Conservation (phyloP, 2,888 invertebrate genomes). For the Eledona agricola region DNA sequence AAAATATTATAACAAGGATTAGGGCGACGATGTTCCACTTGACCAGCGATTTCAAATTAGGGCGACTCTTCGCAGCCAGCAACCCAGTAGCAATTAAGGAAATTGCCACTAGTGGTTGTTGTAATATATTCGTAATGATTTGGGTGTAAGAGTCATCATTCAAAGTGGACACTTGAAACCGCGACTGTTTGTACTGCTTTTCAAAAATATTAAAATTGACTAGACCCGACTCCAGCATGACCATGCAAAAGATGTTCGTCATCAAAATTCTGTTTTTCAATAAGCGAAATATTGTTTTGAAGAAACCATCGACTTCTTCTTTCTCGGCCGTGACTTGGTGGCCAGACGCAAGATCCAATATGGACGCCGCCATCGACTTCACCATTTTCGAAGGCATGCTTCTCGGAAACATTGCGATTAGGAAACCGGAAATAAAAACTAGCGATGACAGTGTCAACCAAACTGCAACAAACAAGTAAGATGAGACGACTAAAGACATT, state of each 20-base stretch:
- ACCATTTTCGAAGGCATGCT: conserved; percentile 66
- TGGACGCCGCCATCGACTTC: conserved; percentile 67
- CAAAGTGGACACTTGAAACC: conserved; percentile 66
- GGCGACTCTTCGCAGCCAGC: conserved; percentile 65
- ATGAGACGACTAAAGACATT: neutral
- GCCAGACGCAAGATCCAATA: conserved; percentile 62
- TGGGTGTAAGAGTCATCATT: conserved; percentile 66
- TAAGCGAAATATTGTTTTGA: conserved; percentile 64
- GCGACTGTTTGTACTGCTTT: conserved; percentile 67
- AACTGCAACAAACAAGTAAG: conserved; percentile 54
- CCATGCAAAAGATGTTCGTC: conserved; percentile 64
- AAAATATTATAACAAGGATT: conserved; percentile 62
- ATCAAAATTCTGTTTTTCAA: conserved; percentile 67
- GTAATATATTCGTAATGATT: conserved; percentile 65
- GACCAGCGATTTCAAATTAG: conserved; percentile 64
- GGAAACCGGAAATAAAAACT: conserved; percentile 62
- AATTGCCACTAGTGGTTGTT: conserved; percentile 66
- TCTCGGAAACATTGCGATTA: conserved; percentile 68
- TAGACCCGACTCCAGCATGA: conserved; percentile 65
- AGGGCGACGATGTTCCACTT: conserved; percentile 64
- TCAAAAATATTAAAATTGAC: conserved; percentile 67
- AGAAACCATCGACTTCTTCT: conserved; percentile 55
- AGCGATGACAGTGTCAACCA: conserved; percentile 65
- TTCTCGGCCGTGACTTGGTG: conserved; percentile 38
- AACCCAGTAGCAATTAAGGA: conserved; percentile 66